phyloP scores from a whole-genome alignment of 2,113 vertebrate species.

The Girardinichthys multiradiatus region DNA sequence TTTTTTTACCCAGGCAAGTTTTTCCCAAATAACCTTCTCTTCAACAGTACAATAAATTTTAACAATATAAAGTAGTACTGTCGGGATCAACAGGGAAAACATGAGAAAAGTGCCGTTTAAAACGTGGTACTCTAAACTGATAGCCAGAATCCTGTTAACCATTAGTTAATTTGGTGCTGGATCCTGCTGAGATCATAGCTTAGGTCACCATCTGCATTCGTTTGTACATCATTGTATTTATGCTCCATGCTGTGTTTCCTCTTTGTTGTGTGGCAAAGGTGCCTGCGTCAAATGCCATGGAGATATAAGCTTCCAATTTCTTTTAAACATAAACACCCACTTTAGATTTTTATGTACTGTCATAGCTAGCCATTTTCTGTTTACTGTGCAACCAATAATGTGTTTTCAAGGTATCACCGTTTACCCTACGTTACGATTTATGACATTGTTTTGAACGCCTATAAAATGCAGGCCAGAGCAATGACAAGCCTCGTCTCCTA shows the following conservation, averaged over 20 bases:
- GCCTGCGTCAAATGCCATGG: neutral
- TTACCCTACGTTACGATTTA: neutral
- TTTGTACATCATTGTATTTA: neutral
- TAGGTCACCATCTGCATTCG: neutral
- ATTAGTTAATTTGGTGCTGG: neutral
- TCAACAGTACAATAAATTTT: slow-evolving; percentile 6
- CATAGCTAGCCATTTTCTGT: neutral
- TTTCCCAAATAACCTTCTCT: neutral
- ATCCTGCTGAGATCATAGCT: slow-evolving; percentile 10
- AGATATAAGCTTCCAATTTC: neutral
- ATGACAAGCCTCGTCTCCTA: too few species aligned
- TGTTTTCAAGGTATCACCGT: neutral
- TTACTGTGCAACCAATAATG: neutral
- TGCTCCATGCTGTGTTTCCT: neutral
- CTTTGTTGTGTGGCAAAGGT: neutral
- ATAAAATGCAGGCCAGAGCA: too few species aligned
- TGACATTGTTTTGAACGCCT: neutral
- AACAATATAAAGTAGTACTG: neutral
- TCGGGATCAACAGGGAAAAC: neutral
- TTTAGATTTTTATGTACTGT: neutral
- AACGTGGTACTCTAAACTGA: neutral
- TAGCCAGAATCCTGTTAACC: neutral
- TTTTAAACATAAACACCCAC: neutral
- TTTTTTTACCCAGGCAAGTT: neutral
- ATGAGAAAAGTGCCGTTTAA: slow-evolving; percentile 4